Conservation (phyloP, 2,113 vertebrate species). For the Albula goreensis region DNA sequence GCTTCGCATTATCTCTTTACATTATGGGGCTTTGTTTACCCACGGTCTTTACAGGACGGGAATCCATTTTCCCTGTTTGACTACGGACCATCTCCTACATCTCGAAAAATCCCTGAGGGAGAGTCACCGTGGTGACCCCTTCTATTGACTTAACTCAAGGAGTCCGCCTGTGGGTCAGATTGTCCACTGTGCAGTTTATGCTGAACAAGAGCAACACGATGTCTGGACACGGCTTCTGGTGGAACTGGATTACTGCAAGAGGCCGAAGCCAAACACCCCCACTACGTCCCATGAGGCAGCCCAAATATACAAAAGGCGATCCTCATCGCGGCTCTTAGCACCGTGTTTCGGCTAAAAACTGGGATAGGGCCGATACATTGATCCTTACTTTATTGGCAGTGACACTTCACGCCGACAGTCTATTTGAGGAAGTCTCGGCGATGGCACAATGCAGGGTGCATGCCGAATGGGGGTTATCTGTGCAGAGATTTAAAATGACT, state of each 20-base stretch:
- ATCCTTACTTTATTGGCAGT: neutral
- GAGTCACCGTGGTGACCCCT: neutral
- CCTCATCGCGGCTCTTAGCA: neutral
- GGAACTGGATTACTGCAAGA: neutral
- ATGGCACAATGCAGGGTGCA: neutral
- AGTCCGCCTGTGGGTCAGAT: neutral
- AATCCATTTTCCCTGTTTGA: neutral
- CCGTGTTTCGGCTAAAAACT: neutral
- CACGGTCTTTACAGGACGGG: neutral
- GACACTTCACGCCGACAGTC: neutral
- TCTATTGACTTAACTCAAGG: neutral
- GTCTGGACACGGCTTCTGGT: neutral
- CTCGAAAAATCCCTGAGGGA: neutral
- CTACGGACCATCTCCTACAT: neutral
- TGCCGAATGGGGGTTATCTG: neutral
- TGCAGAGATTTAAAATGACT: neutral
- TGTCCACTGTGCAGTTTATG: neutral
- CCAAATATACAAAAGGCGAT: too few species aligned
- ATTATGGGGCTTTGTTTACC: slow-evolving; percentile 1
- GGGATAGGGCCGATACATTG: neutral
- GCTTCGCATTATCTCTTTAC: neutral
- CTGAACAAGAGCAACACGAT: neutral
- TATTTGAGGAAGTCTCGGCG: neutral
- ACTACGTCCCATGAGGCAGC: neutral
- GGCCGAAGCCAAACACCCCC: neutral